Evolutionary conservation across 2,888 invertebrate species (phyloP), one percentile per base, ranked within the genome.

Genomic region (Portevinia maculata): DNA sequence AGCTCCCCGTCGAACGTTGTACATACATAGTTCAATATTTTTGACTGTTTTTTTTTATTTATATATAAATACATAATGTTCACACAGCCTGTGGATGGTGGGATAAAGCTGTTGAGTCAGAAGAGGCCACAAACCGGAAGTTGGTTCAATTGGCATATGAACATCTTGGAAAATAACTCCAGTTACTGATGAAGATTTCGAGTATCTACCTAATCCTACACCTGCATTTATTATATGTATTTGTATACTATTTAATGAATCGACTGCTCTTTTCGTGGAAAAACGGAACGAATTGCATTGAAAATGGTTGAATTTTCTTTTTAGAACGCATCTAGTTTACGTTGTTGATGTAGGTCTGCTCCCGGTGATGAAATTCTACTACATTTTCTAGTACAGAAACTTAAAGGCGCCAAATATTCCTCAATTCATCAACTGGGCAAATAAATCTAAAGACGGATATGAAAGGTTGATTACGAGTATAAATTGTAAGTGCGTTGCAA

Each of bases 281-380:
- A 48, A 37, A 13, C 28, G n/a, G 24, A 6, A 62, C 28, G 37
- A 60, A 60, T 32, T 28, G 53, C 24, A 71, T 37, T 50, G 52
- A 64, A 24, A 60, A 34, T n/a, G n/a, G n/a, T n/a, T n/a, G n/a
- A 24, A 24, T 5, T 24, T 15, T 62, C 15, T 57, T n/a, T 34
- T 44, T 44, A 30, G 46, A 46, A 52, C 57, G 13, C 17, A 30
- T 3, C 46, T 34, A 62, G 62, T 60, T 74, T 39, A 67, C 60
- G 65, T 50, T 69, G 62, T 79, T 81, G 81, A 76, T 60, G 65
- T 65, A 69, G 79, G 69, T 75, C 75, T 70, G 28, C 37, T 60
- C 28, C 39, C 39, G 48, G 52, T 24, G 21, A n/a, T 15, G 24
- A 9, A 44, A 44, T 44, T 8, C 8, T 34, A 67, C 37, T 67